A percentile compares a stretch with the other conserved stretches of the same genome.
phyloP scores from a whole-genome alignment of 2,888 invertebrate genomes.

The Stegana nigrithorax region DNA sequence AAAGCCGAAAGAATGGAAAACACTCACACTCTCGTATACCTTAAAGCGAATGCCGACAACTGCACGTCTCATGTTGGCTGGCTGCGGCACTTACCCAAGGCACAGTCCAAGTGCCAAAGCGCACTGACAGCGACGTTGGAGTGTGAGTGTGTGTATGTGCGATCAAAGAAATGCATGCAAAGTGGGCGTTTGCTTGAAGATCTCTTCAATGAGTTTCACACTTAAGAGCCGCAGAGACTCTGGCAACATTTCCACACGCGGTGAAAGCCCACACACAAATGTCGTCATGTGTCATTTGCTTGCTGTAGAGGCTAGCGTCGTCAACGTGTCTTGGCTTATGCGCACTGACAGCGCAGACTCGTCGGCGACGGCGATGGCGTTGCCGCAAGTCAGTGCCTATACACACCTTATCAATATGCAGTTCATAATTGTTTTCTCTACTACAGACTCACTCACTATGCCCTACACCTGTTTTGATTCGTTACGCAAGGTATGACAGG shows the following conservation, averaged over 20 bases:
- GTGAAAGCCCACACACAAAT: conserved; percentile 29
- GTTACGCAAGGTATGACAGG: no score
- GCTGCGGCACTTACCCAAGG: no score
- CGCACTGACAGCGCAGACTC: conserved; percentile 12
- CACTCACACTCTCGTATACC: no score
- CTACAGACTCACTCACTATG: neutral
- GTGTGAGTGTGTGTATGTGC: no score
- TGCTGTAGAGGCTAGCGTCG: neutral
- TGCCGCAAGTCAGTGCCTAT: conserved; percentile 8
- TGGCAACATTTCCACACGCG: conserved; percentile 52
- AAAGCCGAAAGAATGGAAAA: conserved; percentile 18
- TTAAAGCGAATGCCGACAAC: neutral
- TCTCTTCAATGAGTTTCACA: conserved; percentile 27
- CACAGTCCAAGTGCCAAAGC: no score
- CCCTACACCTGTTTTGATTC: conserved; percentile 14
- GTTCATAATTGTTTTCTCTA: neutral
- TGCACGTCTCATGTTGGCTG: conserved; percentile 43
- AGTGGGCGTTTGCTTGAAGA: conserved; percentile 55
- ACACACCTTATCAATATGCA: conserved; percentile 2
- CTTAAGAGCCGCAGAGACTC: conserved; percentile 42
- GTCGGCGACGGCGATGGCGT: conserved; percentile 4
- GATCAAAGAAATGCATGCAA: conserved; percentile 31
- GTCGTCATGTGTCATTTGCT: conserved; percentile 3
- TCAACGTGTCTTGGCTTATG: neutral
- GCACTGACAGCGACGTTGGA: conserved; percentile 19